Conservation (phyloP, 30 jellyfish, hydroid and myxozoan species). For the Thelohanellus kitauei region DNA sequence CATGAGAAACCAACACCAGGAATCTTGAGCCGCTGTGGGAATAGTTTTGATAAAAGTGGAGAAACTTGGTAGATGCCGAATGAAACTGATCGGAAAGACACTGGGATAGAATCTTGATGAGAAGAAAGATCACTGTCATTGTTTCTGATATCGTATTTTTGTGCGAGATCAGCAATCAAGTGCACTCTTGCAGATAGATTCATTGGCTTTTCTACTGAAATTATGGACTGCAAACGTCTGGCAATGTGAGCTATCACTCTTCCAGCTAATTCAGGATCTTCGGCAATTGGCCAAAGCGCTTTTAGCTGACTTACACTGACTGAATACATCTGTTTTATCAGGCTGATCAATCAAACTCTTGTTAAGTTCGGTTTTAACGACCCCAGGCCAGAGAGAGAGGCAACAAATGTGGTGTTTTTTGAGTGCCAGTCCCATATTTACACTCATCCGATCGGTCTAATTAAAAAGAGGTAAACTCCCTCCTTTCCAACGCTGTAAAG, state of each 20-base stretch:
- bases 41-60: no score
- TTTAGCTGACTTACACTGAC: no score
- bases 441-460: constrained; percentile 45
- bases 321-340: constrained; percentile 1
- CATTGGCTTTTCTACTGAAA: background rate
- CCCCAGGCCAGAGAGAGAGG: constrained; percentile 42
- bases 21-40: no score
- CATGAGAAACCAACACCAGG: no score
- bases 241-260: constrained; percentile 20
- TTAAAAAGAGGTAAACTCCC: no score
- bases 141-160: constrained; percentile 19
- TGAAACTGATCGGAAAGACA: no score
- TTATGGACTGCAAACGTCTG: constrained; percentile 8
- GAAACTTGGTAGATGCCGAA: no score
- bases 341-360: constrained; percentile 2
- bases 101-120: no score
- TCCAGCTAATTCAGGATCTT: constrained; percentile 36
- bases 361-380: constrained; percentile 20
- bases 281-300: constrained; percentile 5
- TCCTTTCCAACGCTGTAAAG: constrained; percentile 52
- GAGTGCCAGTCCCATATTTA: constrained; percentile 29
- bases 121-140: constrained; percentile 23
- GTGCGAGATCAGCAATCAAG: constrained; percentile 19
- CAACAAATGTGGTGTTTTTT: constrained; percentile 16
- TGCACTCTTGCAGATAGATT: constrained; percentile 12